These are phyloP conservation scores for Desmodus rotundus DNA, from an alignment of 2,113 vertebrate species.

Conservation along the genomic window DNA sequence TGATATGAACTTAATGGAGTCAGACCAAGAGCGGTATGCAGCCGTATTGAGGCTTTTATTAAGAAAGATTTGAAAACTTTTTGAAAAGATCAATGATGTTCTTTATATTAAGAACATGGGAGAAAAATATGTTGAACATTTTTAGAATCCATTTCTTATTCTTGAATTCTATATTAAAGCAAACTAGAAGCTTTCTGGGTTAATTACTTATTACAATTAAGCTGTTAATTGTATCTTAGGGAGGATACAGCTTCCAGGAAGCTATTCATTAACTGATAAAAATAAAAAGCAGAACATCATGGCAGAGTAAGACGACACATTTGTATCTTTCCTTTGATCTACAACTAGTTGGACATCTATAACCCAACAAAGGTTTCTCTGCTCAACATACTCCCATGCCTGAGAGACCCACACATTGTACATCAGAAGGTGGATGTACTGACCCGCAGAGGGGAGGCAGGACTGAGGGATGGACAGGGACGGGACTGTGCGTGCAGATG, in stretches of 20 bases:
- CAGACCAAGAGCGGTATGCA: neutral
- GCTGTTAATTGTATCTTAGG: conserved; percentile 65
- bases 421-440: neutral
- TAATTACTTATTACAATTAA: conserved; percentile 65
- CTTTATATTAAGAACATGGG: neutral
- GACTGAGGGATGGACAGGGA: neutral
- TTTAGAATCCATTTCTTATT: conserved; percentile 50
- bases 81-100: neutral
- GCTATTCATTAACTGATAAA: conserved; percentile 51
- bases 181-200: conserved; percentile 52
- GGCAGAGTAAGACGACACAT: neutral
- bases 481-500: neutral
- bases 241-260: conserved; percentile 50
- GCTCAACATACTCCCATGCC: neutral
- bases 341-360: neutral
- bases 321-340: neutral
- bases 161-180: conserved; percentile 38
- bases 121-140: conserved; percentile 9
- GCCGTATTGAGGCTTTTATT: neutral
- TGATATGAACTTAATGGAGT: neutral
- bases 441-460: neutral
- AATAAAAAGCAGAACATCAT: conserved; percentile 6
- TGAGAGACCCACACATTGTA: neutral
- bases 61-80: neutral
- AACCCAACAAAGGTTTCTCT: neutral